phyloP scores from a whole-genome alignment of 1,140 invertebrate genomes.

The Leptinotarsa defecta region DNA sequence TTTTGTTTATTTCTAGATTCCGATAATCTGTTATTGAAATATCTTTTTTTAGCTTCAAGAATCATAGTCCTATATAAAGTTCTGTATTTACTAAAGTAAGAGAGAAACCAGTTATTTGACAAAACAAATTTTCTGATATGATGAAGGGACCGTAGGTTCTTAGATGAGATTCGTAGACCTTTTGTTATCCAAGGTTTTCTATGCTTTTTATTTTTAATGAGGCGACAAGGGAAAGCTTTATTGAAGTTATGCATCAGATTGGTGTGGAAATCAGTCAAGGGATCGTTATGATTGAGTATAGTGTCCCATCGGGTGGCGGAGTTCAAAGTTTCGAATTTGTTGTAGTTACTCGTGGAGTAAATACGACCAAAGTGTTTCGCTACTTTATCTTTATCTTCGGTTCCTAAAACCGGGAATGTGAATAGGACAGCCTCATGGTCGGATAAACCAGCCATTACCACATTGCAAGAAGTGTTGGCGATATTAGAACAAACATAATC shows the following conservation, averaged over 20 bases:
- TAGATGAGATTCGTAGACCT: not conserved
- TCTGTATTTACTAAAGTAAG: not conserved
- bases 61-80: not conserved
- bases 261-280: not conserved
- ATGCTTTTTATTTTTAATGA: not conserved
- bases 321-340: not conserved
- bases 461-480: not conserved
- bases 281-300: not conserved
- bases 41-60: not conserved
- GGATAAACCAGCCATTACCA: not conserved
- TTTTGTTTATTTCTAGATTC: not conserved
- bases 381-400: not conserved
- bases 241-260: not conserved
- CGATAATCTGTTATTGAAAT: not conserved
- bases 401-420: conserved; percentile 1
- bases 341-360: not conserved
- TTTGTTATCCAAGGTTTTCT: conserved; percentile 1
- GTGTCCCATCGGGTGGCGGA: not conserved
- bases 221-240: not conserved
- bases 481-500: not conserved
- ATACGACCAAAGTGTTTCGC: not conserved
- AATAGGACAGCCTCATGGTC: not conserved
- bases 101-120: not conserved
- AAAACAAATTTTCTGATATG: not conserved
- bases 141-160: not conserved